Evolutionary conservation across 35 echinoderm and acorn worm genomes (phyloP).

Genomic region (Diadema setosum): DNA sequence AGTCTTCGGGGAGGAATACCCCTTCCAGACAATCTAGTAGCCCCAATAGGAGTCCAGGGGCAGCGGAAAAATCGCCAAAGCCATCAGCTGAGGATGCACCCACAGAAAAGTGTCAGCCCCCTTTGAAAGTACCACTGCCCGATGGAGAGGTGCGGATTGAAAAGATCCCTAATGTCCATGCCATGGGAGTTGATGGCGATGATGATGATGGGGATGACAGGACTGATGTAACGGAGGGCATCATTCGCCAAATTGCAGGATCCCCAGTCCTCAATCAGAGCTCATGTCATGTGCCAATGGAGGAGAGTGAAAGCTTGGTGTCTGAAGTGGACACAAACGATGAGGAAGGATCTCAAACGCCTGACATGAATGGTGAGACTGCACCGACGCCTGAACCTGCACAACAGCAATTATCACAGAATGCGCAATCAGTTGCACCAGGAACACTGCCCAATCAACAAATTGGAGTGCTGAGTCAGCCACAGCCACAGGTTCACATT

Average conservation of each 20-base stretch:
- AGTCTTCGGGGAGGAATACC: background rate
- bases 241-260: background rate
- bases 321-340: background rate
- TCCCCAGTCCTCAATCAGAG: background rate
- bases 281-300: background rate
- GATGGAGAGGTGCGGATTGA: conserved; percentile 90
- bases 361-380: background rate
- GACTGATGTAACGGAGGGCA: background rate
- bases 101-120: conserved; percentile 21
- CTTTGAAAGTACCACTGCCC: conserved; percentile 7
- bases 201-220: background rate
- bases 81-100: background rate
- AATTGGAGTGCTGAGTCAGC: background rate
- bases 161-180: conserved; percentile 84
- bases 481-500: conserved; percentile 6
- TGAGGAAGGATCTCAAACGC: background rate
- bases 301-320: background rate
- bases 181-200: conserved; percentile 8
- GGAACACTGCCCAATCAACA: background rate
- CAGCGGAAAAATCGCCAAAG: background rate
- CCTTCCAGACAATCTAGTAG: conserved; percentile 18
- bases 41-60: conserved; percentile 11
- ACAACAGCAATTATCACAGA: background rate
- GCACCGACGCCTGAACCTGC: background rate
- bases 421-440: background rate